Conservation (phyloP, 1,140 invertebrate species). For the Chlorops oryzae region DNA sequence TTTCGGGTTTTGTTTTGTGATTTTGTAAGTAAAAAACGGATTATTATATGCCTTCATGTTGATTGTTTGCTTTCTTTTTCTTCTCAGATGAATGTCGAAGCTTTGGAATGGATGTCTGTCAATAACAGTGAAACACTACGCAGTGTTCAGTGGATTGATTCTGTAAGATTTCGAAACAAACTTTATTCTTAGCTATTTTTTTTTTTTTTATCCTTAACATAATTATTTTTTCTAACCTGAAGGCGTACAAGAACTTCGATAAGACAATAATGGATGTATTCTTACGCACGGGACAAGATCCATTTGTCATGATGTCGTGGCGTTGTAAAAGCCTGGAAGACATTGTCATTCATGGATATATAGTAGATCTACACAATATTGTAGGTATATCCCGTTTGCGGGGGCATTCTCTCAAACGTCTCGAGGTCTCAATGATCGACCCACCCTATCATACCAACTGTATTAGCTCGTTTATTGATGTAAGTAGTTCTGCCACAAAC, state of each 20-base stretch:
- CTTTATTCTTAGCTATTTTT: conserved; percentile 2
- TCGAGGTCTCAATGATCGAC: conserved; percentile 60
- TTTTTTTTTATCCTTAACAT: background rate
- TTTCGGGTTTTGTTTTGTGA: conserved; percentile 71
- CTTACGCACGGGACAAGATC: conserved; percentile 52
- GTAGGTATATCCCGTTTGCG: conserved; percentile 64
- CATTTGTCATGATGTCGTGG: conserved; percentile 71
- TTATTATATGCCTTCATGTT: too few relatives aligned
- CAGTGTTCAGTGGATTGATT: conserved; percentile 68
- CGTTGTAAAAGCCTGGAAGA: conserved; percentile 61
- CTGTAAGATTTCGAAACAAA: conserved; percentile 25
- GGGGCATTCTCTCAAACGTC: conserved; percentile 53
- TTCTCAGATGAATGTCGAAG: conserved; percentile 51
- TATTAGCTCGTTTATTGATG: conserved; percentile 32
- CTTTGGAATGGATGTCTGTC: conserved; percentile 53
- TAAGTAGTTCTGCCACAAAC: conserved; percentile 9
- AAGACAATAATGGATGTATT: conserved; percentile 26
- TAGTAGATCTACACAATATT: conserved; percentile 53
- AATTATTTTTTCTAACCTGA: conserved; percentile 25
- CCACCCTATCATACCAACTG: conserved; percentile 36
- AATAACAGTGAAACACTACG: conserved; percentile 58
- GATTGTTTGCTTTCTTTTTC: too few relatives aligned
- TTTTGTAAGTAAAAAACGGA: conserved; percentile 47
- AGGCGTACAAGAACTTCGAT: conserved; percentile 46
- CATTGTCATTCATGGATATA: conserved; percentile 55